Evolutionary conservation across 1,140 invertebrate species (phyloP).

Genomic region (Lepidotrigona ventralis): DNA sequence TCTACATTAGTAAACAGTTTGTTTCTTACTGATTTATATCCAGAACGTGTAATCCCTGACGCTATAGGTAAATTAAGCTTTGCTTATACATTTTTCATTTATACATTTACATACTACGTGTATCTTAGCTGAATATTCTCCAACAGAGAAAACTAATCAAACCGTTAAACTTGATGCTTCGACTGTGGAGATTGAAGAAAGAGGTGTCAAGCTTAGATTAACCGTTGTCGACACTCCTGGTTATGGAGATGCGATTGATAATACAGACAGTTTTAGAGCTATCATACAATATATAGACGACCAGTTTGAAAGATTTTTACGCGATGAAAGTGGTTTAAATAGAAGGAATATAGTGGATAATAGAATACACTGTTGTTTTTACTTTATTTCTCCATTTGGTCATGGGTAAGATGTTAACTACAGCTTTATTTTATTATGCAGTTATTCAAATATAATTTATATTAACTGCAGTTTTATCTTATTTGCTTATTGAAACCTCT

Average conservation of each 20-base stretch:
- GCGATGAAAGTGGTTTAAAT: constrained; percentile 95
- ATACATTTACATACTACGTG: constrained; percentile 6
- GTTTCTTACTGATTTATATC: constrained; percentile 97
- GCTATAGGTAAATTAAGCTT: constrained; percentile 85
- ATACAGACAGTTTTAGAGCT: constrained; percentile 94
- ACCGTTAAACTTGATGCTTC: constrained; percentile 94
- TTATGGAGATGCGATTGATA: constrained; percentile 99
- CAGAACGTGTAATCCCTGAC: constrained; percentile 92
- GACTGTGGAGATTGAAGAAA: constrained; percentile 96
- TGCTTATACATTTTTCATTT: constrained; percentile 32
- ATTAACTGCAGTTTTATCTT: constrained; percentile 32
- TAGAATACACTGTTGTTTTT: constrained; percentile 98
- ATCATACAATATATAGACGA: constrained; percentile 97
- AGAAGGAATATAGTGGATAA: constrained; percentile 95
- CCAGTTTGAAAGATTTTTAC: constrained; percentile 94
- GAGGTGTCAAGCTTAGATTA: constrained; percentile 92
- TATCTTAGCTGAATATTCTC: constrained; percentile 39
- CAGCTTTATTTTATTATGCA: not conserved
- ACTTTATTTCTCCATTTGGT: constrained; percentile 99
- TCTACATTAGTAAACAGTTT: constrained; percentile 98
- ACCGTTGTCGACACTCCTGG: constrained; percentile 98
- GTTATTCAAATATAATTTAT: not conserved
- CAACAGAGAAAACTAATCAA: constrained; percentile 91
- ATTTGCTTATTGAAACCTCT: not conserved
- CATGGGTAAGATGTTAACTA: constrained; percentile 87